A percentile compares a stretch with the other conserved stretches of the same genome.
Evolutionary conservation across 30 jellyfish, hydroid and myxozoan species (phyloP).

Genomic region (Turritopsis rubra): DNA sequence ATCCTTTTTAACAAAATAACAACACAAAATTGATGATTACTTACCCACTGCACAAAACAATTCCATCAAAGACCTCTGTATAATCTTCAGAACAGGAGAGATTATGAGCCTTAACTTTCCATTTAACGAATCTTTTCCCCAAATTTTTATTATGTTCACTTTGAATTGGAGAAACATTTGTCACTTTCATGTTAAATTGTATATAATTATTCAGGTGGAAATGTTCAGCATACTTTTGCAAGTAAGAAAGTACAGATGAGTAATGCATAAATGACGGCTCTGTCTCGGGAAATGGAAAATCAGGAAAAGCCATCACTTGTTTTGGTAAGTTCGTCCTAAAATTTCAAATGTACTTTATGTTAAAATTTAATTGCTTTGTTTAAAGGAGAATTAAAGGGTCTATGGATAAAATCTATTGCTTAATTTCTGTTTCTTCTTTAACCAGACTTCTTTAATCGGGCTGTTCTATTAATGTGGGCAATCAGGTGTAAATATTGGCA

Average conservation of each 20-base stretch:
- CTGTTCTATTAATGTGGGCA: too few species aligned
- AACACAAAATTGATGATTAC: background rate
- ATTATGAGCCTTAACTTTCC: background rate
- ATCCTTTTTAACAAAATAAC: too few species aligned
- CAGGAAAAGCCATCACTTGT: conserved; percentile 41
- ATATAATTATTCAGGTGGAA: conserved; percentile 30
- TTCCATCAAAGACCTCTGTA: conserved; percentile 36
- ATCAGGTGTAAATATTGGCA: too few species aligned
- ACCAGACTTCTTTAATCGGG: too few species aligned
- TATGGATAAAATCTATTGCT: background rate
- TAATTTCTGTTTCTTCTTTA: too few species aligned
- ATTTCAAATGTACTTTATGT: background rate
- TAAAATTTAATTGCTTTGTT: background rate
- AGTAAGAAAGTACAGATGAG: conserved; percentile 35
- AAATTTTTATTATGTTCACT: conserved; percentile 18
- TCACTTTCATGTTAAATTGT: conserved; percentile 36
- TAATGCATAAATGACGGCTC: conserved; percentile 39
- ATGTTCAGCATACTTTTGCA: conserved; percentile 36
- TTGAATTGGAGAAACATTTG: conserved; percentile 27
- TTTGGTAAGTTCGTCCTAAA: conserved; percentile 74
- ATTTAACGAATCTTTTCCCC: background rate
- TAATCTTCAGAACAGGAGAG: background rate
- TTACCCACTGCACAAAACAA: conserved; percentile 82
- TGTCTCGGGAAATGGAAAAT: background rate
- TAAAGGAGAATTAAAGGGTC: background rate